Evolutionary conservation across 2,888 invertebrate genomes (phyloP).

Genomic region (Cryptocheilus praepositus): DNA sequence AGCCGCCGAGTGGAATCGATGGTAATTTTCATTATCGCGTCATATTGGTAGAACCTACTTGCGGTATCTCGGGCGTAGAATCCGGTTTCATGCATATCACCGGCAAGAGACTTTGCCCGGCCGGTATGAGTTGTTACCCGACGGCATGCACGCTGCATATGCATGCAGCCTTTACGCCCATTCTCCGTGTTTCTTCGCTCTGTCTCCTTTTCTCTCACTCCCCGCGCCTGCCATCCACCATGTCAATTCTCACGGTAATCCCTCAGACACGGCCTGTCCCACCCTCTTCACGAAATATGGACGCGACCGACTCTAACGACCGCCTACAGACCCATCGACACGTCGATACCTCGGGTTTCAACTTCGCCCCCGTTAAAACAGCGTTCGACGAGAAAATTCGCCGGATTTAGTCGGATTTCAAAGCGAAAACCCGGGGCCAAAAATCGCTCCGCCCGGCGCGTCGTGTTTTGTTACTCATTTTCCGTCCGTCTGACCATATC

Average conservation of each 20-base stretch:
- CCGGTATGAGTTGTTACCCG: constrained; percentile 70
- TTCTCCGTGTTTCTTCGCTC: constrained; percentile 1
- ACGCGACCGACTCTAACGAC: no score
- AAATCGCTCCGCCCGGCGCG: constrained; percentile 37
- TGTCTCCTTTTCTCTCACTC: neutral
- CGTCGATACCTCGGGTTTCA: no score
- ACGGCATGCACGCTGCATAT: constrained; percentile 71
- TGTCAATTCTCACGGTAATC: no score
- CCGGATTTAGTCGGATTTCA: constrained; percentile 66
- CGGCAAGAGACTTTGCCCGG: constrained; percentile 55
- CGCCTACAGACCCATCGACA: no score
- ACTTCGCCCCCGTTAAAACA: no score
- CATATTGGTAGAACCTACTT: constrained; percentile 34
- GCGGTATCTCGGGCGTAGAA: constrained; percentile 37
- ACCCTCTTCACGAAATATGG: no score
- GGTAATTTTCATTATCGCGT: neutral
- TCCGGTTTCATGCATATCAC: constrained; percentile 63
- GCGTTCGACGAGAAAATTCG: constrained; percentile 1
- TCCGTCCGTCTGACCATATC: constrained; percentile 15
- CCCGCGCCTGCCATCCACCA: neutral
- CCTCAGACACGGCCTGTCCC: no score
- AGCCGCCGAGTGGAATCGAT: no score
- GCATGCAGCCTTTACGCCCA: constrained; percentile 57
- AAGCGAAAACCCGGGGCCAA: constrained; percentile 59
- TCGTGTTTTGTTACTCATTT: constrained; percentile 2